Evolutionary conservation across 2,797 vertebrate species (phyloP).

Genomic region (Hippocampus kuda): DNA sequence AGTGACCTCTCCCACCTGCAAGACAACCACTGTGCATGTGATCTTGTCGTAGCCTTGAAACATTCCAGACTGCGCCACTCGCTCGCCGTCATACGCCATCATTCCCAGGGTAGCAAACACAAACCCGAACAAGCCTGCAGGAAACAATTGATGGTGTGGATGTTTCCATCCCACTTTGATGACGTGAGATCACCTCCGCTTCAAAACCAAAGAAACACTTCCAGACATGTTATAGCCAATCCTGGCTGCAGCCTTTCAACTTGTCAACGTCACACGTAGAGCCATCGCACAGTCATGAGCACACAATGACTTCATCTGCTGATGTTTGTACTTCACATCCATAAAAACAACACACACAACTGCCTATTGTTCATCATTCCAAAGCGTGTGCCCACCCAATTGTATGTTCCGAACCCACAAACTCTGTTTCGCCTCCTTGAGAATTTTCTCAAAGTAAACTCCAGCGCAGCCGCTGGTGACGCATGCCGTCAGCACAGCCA

Average conservation of each 20-base stretch:
- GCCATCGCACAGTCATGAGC: not conserved
- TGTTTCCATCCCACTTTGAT: not conserved
- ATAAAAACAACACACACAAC: too few relatives aligned
- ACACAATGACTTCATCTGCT: too few relatives aligned
- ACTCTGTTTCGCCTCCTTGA: slow-evolving; percentile 93
- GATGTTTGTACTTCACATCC: too few relatives aligned
- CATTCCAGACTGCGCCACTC: slow-evolving; percentile 77
- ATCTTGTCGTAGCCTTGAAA: slow-evolving; percentile 90
- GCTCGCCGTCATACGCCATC: slow-evolving; percentile 77
- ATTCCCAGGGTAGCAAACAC: slow-evolving; percentile 83
- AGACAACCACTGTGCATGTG: slow-evolving; percentile 80
- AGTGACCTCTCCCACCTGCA: slow-evolving; percentile 72
- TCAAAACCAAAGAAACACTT: not conserved
- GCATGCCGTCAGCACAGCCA: slow-evolving; percentile 86
- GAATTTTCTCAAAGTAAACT: slow-evolving; percentile 98
- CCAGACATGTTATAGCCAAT: not conserved
- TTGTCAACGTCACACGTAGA: too few relatives aligned
- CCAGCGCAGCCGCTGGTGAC: slow-evolving; percentile 95
- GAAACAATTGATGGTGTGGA: not conserved
- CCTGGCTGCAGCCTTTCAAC: too few relatives aligned
- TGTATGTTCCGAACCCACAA: slow-evolving; percentile 98
- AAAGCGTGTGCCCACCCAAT: slow-evolving; percentile 70
- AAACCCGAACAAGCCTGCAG: slow-evolving; percentile 82
- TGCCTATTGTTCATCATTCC: not conserved
- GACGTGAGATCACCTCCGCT: not conserved